phyloP scores from a whole-genome alignment of 2,113 vertebrate genomes.

The Podocnemis expansa region DNA sequence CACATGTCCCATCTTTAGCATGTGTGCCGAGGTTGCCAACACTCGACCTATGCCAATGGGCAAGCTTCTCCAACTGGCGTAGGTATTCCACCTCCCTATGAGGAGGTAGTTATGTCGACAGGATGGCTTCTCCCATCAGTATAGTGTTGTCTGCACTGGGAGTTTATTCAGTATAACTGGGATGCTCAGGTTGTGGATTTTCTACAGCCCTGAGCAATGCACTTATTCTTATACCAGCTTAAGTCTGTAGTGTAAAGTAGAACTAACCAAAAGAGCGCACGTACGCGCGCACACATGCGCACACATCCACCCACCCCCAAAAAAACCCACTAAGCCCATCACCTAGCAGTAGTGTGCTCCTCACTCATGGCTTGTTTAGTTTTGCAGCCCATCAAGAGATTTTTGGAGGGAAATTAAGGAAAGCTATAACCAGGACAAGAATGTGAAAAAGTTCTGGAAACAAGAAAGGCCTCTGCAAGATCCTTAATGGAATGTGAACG shows the following conservation, averaged over 20 bases:
- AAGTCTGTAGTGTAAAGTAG: background rate
- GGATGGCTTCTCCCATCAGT: background rate
- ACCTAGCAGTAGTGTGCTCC: background rate
- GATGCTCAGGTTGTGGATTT: background rate
- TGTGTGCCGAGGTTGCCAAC: too few species aligned
- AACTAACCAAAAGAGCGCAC: background rate
- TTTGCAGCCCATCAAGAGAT: background rate
- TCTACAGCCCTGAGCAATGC: background rate
- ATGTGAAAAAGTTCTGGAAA: background rate
- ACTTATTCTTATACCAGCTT: background rate
- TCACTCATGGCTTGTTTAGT: background rate
- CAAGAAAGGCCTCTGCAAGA: background rate
- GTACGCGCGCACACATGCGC: too few species aligned
- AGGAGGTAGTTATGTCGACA: background rate
- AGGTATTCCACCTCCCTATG: background rate
- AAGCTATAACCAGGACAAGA: accelerated
- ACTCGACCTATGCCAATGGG: background rate
- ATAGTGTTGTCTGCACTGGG: background rate
- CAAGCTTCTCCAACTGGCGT: background rate
- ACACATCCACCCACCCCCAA: too few species aligned
- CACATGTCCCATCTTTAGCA: too few species aligned
- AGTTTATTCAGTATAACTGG: background rate
- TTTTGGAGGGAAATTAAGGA: background rate
- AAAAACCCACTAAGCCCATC: background rate
- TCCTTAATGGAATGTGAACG: background rate